Conservation (phyloP, 2,888 invertebrate species). For the Cephus pulcher region DNA sequence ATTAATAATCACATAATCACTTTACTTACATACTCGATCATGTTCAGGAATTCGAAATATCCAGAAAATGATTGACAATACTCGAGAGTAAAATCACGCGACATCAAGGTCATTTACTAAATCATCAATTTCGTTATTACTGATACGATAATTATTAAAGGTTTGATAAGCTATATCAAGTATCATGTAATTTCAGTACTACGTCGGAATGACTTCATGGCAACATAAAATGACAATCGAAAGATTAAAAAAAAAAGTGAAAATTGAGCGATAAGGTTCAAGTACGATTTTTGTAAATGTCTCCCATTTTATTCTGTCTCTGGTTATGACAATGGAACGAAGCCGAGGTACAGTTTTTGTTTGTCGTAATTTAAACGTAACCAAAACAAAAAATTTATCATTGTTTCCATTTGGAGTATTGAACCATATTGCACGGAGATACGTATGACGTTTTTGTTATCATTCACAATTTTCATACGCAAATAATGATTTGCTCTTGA, state of each 20-base stretch:
- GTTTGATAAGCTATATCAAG: no score
- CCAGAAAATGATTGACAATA: no score
- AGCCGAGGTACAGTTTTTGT: not conserved
- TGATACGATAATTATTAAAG: no score
- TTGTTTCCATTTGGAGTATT: not conserved
- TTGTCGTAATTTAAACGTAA: not conserved
- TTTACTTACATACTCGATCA: no score
- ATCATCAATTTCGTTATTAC: not conserved
- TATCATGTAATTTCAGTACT: not conserved
- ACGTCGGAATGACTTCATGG: not conserved
- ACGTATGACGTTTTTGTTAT: not conserved
- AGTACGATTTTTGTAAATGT: not conserved
- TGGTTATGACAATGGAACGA: not conserved
- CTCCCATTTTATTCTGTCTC: not conserved
- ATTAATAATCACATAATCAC: no score
- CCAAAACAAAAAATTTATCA: not conserved
- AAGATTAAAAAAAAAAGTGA: not conserved
- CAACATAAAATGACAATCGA: not conserved
- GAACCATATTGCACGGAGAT: not conserved
- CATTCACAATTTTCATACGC: not conserved
- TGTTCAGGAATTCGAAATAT: no score
- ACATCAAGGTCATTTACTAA: not conserved
- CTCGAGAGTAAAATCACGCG: no score
- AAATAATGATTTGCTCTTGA: not conserved
- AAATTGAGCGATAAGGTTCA: not conserved